Evolutionary conservation across 2,113 vertebrate genomes (phyloP).

Genomic region (Ophthalmotilapia sp.): DNA sequence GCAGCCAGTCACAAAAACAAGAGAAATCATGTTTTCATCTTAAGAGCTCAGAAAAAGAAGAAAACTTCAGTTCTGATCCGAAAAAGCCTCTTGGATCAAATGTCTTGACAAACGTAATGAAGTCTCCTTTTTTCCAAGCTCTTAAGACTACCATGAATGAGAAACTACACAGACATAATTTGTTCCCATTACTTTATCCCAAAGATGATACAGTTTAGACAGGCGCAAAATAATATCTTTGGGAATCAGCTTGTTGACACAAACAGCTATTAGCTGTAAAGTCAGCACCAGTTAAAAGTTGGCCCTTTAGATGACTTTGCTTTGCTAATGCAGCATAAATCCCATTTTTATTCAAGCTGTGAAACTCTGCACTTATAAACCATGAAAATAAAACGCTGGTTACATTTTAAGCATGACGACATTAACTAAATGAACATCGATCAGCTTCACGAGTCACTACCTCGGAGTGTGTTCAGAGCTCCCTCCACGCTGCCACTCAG

Average conservation of each 20-base stretch:
- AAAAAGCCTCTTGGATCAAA: background rate
- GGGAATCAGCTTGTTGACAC: background rate
- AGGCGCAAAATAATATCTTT: fast-evolving
- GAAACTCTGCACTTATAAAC: background rate
- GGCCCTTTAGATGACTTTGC: background rate
- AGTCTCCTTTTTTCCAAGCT: background rate
- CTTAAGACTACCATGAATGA: background rate
- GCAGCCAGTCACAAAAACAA: background rate
- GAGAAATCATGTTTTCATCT: background rate
- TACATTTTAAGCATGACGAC: background rate
- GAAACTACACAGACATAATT: background rate
- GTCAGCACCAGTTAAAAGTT: background rate
- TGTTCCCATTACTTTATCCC: background rate
- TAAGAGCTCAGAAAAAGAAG: background rate
- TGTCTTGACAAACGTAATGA: background rate
- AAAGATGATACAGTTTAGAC: background rate
- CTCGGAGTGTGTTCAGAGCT: conserved; percentile 79
- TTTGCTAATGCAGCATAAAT: background rate
- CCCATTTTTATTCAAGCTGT: background rate
- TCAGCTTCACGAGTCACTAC: conserved; percentile 52
- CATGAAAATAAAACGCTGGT: background rate
- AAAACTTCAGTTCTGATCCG: background rate
- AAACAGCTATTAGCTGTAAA: background rate
- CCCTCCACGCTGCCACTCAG: conserved; percentile 78
- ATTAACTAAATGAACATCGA: background rate